Percentiles rank a stretch among this genome's conserved stretches.
Evolutionary conservation across 2,797 vertebrate species (phyloP).

Genomic region (Graptemys geographica): DNA sequence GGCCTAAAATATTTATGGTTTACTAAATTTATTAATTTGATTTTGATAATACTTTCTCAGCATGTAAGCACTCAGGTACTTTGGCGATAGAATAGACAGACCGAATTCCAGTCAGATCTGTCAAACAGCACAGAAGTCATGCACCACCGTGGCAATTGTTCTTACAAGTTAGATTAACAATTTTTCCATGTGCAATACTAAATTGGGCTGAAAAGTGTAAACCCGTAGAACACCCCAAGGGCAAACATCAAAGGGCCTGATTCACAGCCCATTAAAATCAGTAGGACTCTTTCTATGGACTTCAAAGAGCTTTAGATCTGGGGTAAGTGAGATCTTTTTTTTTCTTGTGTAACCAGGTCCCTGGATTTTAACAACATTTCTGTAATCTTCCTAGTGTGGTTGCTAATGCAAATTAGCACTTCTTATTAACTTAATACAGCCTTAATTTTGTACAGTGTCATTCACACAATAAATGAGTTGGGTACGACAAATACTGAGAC

Average conservation of each 20-base stretch:
- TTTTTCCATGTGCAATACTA: not conserved
- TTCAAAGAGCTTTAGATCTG: not conserved
- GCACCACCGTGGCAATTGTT: not conserved
- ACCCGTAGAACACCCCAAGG: rapidly evolving
- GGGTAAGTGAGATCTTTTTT: not conserved
- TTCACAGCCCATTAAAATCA: not conserved
- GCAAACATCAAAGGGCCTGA: not conserved
- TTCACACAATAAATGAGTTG: not conserved
- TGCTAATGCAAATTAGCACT: not conserved
- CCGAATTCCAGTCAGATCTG: not conserved
- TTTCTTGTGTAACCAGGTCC: not conserved
- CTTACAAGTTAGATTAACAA: not conserved
- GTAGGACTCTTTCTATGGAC: not conserved
- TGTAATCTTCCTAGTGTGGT: not conserved
- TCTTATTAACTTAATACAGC: not conserved
- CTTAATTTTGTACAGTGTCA: not conserved
- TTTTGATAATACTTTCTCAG: not conserved
- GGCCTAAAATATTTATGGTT: not conserved
- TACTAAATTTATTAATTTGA: not conserved
- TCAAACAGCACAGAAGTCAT: not conserved
- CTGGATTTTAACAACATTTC: not conserved
- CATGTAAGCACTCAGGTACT: not conserved
- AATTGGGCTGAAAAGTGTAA: not conserved
- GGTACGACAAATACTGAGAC: not conserved
- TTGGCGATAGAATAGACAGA: not conserved